Conservation (phyloP, 2,113 vertebrate genomes). For the Holacanthus passer region DNA sequence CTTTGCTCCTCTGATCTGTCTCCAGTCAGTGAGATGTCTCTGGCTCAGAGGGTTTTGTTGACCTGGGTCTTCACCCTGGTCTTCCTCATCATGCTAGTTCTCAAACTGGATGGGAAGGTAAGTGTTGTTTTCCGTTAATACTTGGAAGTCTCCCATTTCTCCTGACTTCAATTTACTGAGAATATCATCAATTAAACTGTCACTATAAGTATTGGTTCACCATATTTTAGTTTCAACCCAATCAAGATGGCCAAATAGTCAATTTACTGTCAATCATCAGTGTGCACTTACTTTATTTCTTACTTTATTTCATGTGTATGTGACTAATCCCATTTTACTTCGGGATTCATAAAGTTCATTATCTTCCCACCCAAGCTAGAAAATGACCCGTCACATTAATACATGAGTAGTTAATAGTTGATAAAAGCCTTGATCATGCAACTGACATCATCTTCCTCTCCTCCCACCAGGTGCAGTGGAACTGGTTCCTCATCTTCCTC, state of each 20-base stretch:
- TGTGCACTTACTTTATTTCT: too few species aligned
- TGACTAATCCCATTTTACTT: neutral
- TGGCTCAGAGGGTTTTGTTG: slow-evolving; percentile 95
- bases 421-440: neutral
- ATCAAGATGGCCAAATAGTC: neutral
- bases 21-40: slow-evolving; percentile 90
- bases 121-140: neutral
- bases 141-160: neutral
- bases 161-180: neutral
- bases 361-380: neutral
- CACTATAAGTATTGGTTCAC: neutral
- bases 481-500: slow-evolving; percentile 97
- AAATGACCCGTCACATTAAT: neutral
- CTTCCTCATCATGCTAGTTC: slow-evolving; percentile 95
- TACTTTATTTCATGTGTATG: too few species aligned
- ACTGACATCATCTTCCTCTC: neutral
- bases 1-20: slow-evolving; percentile 18
- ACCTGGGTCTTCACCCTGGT: slow-evolving; percentile 96
- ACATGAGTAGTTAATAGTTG: neutral
- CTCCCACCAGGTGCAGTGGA: slow-evolving; percentile 88
- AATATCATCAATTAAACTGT: neutral
- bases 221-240: neutral
- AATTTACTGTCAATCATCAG: neutral
- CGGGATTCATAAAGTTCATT: neutral
- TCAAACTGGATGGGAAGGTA: slow-evolving; percentile 94